Evolutionary conservation across 2,888 invertebrate genomes (phyloP).

Genomic region (Pteria penguin): DNA sequence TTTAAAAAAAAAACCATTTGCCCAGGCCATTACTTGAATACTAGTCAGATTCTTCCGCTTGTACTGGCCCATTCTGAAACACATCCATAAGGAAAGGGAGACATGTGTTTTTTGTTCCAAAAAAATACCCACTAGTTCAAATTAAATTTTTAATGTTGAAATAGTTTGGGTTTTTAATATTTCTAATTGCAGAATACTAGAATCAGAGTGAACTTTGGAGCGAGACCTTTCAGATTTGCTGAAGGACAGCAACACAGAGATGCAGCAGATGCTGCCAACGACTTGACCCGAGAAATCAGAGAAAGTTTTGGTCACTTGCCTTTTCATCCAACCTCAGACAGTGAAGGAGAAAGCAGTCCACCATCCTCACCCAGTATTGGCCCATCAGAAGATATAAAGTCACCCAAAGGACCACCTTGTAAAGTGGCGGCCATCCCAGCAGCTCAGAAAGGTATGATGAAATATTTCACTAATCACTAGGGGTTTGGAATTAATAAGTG

Average conservation of each 20-base stretch:
- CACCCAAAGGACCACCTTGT: constrained; percentile 69
- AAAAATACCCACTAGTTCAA: neutral
- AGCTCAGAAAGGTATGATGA: constrained; percentile 73
- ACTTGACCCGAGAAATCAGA: constrained; percentile 76
- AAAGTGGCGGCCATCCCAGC: constrained; percentile 69
- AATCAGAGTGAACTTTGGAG: constrained; percentile 79
- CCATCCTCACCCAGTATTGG: constrained; percentile 58
- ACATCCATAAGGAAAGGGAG: too few species aligned
- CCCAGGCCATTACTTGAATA: neutral
- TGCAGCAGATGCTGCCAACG: constrained; percentile 77
- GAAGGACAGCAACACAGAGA: constrained; percentile 77
- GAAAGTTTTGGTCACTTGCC: constrained; percentile 78
- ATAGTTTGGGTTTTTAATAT: constrained; percentile 49
- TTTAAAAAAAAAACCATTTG: neutral
- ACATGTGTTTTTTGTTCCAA: too few species aligned
- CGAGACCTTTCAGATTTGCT: constrained; percentile 76
- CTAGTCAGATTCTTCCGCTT: too few species aligned
- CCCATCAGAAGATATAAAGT: constrained; percentile 51
- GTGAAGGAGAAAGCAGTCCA: constrained; percentile 74
- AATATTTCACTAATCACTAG: too few species aligned
- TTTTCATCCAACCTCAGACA: constrained; percentile 76
- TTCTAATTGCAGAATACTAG: constrained; percentile 68
- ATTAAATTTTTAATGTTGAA: neutral
- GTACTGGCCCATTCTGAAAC: too few species aligned
- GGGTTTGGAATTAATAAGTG: too few species aligned